These are phyloP conservation scores for Brachystomella parvula DNA, from an alignment of 1,140 invertebrate species.

Conservation along the genomic window DNA sequence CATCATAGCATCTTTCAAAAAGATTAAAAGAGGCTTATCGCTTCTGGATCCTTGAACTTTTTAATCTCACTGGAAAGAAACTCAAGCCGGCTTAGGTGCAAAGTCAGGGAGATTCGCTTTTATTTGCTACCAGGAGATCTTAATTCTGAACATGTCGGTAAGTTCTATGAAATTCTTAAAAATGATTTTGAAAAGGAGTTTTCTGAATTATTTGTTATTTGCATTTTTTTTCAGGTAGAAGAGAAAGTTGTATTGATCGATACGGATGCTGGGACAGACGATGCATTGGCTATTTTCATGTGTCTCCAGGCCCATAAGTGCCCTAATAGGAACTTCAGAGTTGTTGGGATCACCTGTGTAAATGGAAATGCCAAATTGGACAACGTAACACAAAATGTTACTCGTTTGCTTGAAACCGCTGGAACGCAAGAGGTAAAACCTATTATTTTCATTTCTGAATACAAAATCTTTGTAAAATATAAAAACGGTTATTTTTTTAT, in stretches of 20 bases:
- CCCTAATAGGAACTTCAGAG: constrained; percentile 40
- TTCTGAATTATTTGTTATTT: constrained; percentile 1
- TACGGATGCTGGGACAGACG: constrained; percentile 57
- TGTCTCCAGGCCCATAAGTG: constrained; percentile 49
- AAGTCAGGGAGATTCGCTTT: too few species aligned
- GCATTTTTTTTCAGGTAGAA: neutral
- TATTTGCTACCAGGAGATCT: too few species aligned
- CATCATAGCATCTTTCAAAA: too few species aligned
- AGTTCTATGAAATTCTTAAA: neutral
- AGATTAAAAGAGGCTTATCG: too few species aligned
- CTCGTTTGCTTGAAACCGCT: constrained; percentile 49
- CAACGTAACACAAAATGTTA: constrained; percentile 54
- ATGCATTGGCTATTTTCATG: constrained; percentile 55
- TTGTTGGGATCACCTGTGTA: constrained; percentile 56
- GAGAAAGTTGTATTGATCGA: constrained; percentile 51
- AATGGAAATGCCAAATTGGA: constrained; percentile 55
- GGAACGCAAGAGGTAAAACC: constrained; percentile 48
- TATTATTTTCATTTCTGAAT: neutral
- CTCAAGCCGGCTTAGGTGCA: too few species aligned
- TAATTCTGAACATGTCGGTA: too few species aligned
- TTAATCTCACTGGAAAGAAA: too few species aligned
- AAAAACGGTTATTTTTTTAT: neutral
- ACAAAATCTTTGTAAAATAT: too few species aligned
- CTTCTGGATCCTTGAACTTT: too few species aligned
- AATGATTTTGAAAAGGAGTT: neutral